Evolutionary conservation across 2,797 vertebrate genomes (phyloP).

Genomic region (Kryptopterus vitreolus): DNA sequence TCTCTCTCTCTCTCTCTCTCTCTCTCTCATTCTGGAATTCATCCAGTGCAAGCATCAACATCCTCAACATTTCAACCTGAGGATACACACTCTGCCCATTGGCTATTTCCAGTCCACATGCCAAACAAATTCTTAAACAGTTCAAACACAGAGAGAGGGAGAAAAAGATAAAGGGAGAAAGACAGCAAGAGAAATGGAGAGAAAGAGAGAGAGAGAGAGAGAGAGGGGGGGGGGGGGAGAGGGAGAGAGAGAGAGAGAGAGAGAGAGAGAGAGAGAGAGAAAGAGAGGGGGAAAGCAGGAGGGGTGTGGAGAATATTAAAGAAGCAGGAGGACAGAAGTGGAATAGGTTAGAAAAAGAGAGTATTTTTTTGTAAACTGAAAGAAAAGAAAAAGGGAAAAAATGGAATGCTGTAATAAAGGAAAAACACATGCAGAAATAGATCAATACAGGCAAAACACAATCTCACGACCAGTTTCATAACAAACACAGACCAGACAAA

Average conservation of each 20-base stretch:
- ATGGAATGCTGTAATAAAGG: not conserved
- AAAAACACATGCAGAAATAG: not conserved
- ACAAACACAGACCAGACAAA: not conserved
- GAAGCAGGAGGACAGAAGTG: not conserved
- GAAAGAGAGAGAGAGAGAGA: not conserved
- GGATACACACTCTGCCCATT: conserved; percentile 46
- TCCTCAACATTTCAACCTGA: conserved; percentile 14
- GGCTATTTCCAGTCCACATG: conserved; percentile 44
- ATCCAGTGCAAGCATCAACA: not conserved
- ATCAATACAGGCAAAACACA: not conserved
- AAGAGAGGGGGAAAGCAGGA: not conserved
- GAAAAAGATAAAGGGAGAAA: not conserved
- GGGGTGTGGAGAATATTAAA: no score
- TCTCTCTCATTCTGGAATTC: not conserved
- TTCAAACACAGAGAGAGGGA: conserved; percentile 9
- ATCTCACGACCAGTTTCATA: no score
- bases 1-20: no score
- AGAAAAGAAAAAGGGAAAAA: conserved; percentile 1
- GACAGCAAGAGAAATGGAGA: no score
- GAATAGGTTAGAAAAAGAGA: not conserved
- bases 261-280: not conserved
- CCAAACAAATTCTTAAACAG: conserved; percentile 45
- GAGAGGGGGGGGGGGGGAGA: not conserved
- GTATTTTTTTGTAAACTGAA: not conserved
- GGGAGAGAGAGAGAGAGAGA: not conserved